Evolutionary conservation across 2,113 vertebrate genomes (phyloP), one percentile per base, ranked within the genome.

Genomic region (Nestor notabilis): DNA sequence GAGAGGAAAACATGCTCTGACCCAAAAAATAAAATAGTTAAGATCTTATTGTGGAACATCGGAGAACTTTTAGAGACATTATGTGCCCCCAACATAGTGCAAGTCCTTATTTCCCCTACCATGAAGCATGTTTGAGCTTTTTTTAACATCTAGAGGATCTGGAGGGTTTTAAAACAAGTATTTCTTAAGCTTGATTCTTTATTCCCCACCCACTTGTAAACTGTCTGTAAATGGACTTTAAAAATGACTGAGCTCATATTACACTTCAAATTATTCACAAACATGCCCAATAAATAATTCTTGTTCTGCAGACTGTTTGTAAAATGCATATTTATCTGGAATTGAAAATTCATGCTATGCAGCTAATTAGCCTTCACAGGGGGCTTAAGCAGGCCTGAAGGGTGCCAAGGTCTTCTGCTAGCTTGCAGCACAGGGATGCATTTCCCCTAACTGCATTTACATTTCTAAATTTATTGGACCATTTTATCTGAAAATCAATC

Each of bases 291-390:
- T 63, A 96, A 94, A 88, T 88, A 90, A 90, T 77, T 80, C n/a
- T 92, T 46, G 4, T 86, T 90, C 53, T 78, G 78, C 20, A 86
- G 75, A 88, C 39, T 93, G 63, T 76, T 94, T 90, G 71, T 63
- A 92, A 94, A 93, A 93, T 70, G 61, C 41, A 35, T 90, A 80
- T 90, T 92, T 94, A 77, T 95, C 79, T 69, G 31, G 65, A 81
- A 90, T 28, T 92, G 71, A 88, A 88, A 93, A 94, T 88, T 90
- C 79, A 91, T 77, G 46, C 75, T 74, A 52, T 58, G 82, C 55
- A 72, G 37, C 15, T 94, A 92, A 95, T 97, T 92, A 96, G 84
- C 53, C 50, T 74, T 90, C 78, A 88, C 66, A 94, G 53, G 92
- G 79, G 71, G 52, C 19, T 72, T 80, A 74, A 43, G 46, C 11